Evolutionary conservation across 2,888 invertebrate genomes (phyloP), one percentile per base, ranked within the genome.

Genomic region (Pseudococcus viburni): DNA sequence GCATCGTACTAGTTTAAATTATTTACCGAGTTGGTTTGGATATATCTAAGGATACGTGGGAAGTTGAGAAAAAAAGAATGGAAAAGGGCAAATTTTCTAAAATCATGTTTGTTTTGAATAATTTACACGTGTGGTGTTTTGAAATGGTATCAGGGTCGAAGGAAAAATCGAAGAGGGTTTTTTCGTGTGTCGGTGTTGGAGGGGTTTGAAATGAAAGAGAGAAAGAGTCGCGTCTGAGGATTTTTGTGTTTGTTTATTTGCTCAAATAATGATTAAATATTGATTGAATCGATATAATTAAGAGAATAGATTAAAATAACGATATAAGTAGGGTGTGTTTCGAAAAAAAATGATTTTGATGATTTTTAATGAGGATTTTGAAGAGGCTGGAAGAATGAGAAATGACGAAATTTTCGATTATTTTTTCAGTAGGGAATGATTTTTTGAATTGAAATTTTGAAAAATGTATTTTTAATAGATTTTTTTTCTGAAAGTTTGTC

Each of bases 81-180:
- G 55, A n/a, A n/a, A 51, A 51, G 4, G n/a, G 17, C n/a, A n/a
- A 55, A 55, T 55, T 17, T 17, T 55, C 17, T n/a, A n/a, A 55
- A n/a, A 55, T 55, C n/a, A n/a, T n/a, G 55, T 55, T n/a, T n/a
- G 12, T n/a, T 55, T 55, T 55, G 55, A 55, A 55, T 55, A 55
- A 55, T 55, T 55, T 17, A 55, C 55, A n/a, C n/a, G 55, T 55
- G 17, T 55, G 12, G 7, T n/a, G 55, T 55, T n/a, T 51, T 15
- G 12, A 12, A 51, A 12, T n/a, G n/a, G 17, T n/a, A n/a, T 55
- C 55, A n/a, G 12, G 17, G n/a, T 17, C 17, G 55, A 55, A 55
- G 55, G n/a, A 55, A 55, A 55, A n/a, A 4, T 55, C 8, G n/a
- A 55, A 55, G n/a, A n/a, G 5, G 55, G 17, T 1, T 8, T 55